Evolutionary conservation across 2,888 invertebrate genomes (phyloP), one percentile per base, ranked within the genome.

Genomic region (Cyclophora albipunctata): DNA sequence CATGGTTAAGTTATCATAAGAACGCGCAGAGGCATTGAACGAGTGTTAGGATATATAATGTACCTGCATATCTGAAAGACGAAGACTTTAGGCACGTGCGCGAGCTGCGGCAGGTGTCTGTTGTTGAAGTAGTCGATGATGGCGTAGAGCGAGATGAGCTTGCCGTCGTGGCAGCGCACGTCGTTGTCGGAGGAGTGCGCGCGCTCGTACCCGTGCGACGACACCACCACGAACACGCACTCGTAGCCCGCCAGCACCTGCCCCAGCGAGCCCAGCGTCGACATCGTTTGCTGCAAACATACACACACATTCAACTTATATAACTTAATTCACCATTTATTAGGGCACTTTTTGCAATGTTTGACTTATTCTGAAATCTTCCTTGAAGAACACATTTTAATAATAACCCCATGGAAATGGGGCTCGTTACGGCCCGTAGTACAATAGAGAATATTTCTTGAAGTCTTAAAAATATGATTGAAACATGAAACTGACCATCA

Each of bases 11-110:
- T 20, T 1, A 20, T 20, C 20, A 20, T 20, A 20, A 20, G 20
- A 20, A 20, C 20, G 20, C 20, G 20, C 20, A 20, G 20, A 4
- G 7, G 20, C 5, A 3, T 7, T 34, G 45, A 33, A 2, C 7
- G 4, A 34, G 40, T 7, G 0, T 20, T 20, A 20, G 20, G 20
- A 20, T 20, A 20, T 20, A 20, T 20, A 20, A 20, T 33, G 4
- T 3, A 85, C 91, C 93, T 90, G 77, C 94, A 94, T 59, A 91
- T 91, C 68, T 94, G 94, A 68, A 94, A 93, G 52, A 94, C 88
- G 67, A 94, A 92, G 50, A 94, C 91, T 80, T 94, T 94, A 34
- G 94, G 94, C 65, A 93, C 91, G 48, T 89, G 82, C 5, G 72
- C 64, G 53, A 94, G 81, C 49, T 73, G 68, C 0, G 84, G 83